phyloP scores from a whole-genome alignment of 2,888 invertebrate species.

The Lasioglossum malachurum region DNA sequence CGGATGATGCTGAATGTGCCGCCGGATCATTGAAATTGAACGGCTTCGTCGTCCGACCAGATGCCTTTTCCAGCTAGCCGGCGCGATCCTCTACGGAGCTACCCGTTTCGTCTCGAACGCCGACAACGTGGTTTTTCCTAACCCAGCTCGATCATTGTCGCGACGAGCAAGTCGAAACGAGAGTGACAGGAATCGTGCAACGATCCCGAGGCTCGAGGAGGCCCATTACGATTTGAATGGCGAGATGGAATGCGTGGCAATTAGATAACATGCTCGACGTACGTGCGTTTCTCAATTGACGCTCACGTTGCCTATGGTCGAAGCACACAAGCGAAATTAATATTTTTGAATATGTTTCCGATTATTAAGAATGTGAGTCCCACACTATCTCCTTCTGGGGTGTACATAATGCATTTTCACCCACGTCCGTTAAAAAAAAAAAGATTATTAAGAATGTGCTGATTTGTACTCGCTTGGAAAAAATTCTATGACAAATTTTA shows the following conservation, averaged over 20 bases:
- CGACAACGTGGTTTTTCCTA: neutral
- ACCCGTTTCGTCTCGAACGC: constrained; percentile 1
- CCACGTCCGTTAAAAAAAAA: too few species aligned
- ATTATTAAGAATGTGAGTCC: too few species aligned
- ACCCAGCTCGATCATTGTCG: neutral
- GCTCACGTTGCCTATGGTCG: neutral
- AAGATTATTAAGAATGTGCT: too few species aligned
- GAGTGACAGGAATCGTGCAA: constrained; percentile 18
- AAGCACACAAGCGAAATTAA: too few species aligned
- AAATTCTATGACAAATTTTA: too few species aligned
- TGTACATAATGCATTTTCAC: too few species aligned
- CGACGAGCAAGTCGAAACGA: neutral
- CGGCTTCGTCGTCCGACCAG: neutral
- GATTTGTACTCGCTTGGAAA: too few species aligned
- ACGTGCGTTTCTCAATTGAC: neutral
- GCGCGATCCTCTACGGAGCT: neutral
- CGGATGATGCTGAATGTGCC: neutral
- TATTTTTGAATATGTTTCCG: too few species aligned
- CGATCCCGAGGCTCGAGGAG: too few species aligned
- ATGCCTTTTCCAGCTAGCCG: neutral
- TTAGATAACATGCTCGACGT: neutral
- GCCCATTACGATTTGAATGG: neutral
- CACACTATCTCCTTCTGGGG: too few species aligned
- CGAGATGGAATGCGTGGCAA: neutral
- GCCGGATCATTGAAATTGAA: constrained; percentile 1